Conservation (phyloP, 2,113 vertebrate species). For the Sebastes fasciatus region DNA sequence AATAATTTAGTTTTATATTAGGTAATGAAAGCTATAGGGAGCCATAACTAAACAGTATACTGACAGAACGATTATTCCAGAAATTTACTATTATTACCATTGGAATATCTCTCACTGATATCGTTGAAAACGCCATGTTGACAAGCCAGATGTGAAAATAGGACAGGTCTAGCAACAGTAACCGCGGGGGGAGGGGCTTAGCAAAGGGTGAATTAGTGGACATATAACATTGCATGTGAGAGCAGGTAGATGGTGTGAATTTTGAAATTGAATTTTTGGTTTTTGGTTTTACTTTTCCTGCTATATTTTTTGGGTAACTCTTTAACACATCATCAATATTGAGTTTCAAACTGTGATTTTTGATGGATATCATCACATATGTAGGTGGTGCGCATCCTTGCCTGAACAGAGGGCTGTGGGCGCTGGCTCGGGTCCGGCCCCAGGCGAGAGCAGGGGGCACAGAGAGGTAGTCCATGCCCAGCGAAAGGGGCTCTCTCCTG, state of each 20-base stretch:
- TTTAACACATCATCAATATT: not conserved
- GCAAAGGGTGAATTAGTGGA: not conserved
- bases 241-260: not conserved
- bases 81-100: too few species aligned
- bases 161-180: too few species aligned
- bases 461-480: constrained; percentile 93
- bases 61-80: too few species aligned
- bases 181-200: too few species aligned
- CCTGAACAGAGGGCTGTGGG: constrained; percentile 94
- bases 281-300: not conserved
- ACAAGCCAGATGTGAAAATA: too few species aligned
- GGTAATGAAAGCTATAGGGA: too few species aligned
- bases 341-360: not conserved
- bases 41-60: too few species aligned
- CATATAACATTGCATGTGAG: not conserved
- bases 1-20: too few species aligned
- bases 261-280: not conserved
- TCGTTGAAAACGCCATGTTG: too few species aligned
- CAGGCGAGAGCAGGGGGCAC: constrained; percentile 92
- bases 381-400: constrained; percentile 53
- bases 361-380: not conserved
- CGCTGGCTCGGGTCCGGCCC: constrained; percentile 90
- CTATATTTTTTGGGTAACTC: not conserved
- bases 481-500: constrained; percentile 76
- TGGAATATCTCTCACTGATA: too few species aligned